Conservation (phyloP, 2,113 vertebrate genomes). For the Aleadryas rufinucha region DNA sequence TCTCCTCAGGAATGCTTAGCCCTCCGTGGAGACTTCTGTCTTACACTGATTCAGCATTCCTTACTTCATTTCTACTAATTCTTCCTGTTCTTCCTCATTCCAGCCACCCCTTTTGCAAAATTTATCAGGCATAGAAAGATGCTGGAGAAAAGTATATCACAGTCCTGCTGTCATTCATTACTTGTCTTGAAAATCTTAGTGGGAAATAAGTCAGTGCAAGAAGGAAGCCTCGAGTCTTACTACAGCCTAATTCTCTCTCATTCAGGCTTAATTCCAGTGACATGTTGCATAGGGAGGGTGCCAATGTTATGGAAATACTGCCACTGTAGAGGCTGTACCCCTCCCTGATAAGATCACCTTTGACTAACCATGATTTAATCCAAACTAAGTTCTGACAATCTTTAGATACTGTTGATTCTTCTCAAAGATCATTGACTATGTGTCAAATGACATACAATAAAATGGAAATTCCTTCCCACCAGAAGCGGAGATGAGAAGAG, state of each 20-base stretch:
- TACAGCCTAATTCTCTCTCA: not conserved
- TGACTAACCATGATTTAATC: not conserved
- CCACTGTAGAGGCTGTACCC: not conserved
- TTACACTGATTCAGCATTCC: not conserved
- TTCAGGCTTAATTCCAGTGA: not conserved
- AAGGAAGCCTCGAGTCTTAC: not conserved
- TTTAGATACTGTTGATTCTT: not conserved
- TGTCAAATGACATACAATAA: not conserved
- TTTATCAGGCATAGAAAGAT: not conserved
- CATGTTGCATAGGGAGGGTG: not conserved
- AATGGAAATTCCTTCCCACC: not conserved
- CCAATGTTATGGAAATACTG: rapidly evolving
- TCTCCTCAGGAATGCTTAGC: not conserved
- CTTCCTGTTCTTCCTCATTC: not conserved
- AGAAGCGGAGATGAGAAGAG: not conserved
- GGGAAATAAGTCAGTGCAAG: not conserved
- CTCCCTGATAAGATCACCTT: not conserved
- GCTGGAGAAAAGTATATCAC: not conserved
- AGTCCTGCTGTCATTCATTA: not conserved
- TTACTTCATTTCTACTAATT: not conserved
- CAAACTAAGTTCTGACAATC: not conserved
- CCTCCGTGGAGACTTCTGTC: not conserved
- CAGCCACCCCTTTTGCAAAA: not conserved
- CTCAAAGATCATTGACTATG: not conserved
- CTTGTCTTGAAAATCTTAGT: not conserved